Evolutionary conservation across 2,113 vertebrate genomes (phyloP).

Genomic region (Myocastor coypus): DNA sequence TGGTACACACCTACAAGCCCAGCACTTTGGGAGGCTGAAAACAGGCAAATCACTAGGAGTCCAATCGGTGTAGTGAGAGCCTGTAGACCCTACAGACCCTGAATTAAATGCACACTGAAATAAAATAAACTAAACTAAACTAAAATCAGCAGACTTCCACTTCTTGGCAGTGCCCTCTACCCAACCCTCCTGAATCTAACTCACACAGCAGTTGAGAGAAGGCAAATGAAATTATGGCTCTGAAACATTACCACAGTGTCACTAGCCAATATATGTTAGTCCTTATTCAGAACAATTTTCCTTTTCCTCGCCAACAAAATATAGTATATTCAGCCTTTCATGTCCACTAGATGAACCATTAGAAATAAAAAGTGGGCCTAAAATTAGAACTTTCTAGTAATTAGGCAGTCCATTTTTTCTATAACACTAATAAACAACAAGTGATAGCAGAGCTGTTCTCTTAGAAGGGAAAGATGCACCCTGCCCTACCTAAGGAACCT

Average conservation of each 20-base stretch:
- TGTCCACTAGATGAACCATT: not conserved
- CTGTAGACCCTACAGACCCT: too few relatives aligned
- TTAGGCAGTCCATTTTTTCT: not conserved
- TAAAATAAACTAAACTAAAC: too few relatives aligned
- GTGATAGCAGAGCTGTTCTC: not conserved
- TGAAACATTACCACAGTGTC: not conserved
- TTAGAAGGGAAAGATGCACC: not conserved
- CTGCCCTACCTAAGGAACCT: not conserved
- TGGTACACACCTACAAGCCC: too few relatives aligned
- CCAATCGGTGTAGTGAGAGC: too few relatives aligned
- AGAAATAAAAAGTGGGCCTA: not conserved
- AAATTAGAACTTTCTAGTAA: constrained; percentile 14
- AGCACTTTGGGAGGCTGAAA: too few relatives aligned
- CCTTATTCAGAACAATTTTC: constrained; percentile 2
- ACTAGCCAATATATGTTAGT: not conserved
- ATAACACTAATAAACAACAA: not conserved
- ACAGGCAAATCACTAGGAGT: too few relatives aligned
- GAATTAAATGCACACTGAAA: too few relatives aligned
- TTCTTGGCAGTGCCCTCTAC: not conserved
- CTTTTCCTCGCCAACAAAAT: constrained; percentile 21
- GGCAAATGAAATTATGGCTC: not conserved
- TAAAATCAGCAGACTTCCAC: not conserved
- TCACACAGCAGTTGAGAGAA: not conserved
- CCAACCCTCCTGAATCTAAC: not conserved
- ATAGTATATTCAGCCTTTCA: not conserved